phyloP scores from a whole-genome alignment of 2,797 vertebrate species.

The Hypotaenidia philippensis region DNA sequence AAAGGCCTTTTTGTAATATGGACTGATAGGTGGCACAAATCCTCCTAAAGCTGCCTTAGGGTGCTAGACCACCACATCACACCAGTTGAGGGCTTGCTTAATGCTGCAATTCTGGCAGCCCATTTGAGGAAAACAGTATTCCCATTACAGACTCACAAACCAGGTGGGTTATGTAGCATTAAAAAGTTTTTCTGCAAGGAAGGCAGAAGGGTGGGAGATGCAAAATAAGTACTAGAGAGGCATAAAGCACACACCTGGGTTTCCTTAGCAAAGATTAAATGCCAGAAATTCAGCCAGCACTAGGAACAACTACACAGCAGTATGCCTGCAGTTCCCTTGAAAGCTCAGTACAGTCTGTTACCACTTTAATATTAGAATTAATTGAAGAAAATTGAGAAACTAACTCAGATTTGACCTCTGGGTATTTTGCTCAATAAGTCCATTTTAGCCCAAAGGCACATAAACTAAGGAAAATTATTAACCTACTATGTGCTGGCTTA shows the following conservation, averaged over 20 bases:
- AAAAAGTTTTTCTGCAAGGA: constrained; percentile 8
- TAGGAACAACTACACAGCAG: background rate
- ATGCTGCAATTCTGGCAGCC: background rate
- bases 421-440: background rate
- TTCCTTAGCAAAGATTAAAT: constrained; percentile 36
- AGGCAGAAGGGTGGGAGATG: constrained; percentile 12
- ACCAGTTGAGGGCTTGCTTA: background rate
- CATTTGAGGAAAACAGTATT: background rate
- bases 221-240: background rate
- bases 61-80: background rate
- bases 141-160: background rate
- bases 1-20: background rate
- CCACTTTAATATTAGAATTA: constrained; percentile 28
- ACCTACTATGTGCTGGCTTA: background rate
- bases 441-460: background rate
- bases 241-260: background rate
- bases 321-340: background rate
- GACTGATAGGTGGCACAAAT: constrained; percentile 11
- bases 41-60: background rate
- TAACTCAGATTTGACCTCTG: constrained; percentile 11
- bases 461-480: constrained; percentile 24
- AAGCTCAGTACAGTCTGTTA: background rate
- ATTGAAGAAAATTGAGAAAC: constrained; percentile 35
- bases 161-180: background rate
- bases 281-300: background rate